Base-by-base conservation (phyloP, 2,888 invertebrate genomes). In the Clivina fossor region DNA sequence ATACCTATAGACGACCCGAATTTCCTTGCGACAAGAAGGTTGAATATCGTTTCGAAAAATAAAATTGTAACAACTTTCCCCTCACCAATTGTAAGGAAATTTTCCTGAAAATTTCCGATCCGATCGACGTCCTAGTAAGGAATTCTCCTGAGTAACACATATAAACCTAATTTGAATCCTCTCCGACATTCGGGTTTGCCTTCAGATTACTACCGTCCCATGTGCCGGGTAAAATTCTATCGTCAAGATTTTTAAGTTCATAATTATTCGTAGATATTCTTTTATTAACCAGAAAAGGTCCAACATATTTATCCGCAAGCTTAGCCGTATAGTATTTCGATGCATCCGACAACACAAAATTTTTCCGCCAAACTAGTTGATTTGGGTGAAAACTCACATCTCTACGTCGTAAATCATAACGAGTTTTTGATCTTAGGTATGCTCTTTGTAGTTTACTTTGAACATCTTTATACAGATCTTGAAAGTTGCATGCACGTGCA, bases 391-490 rank as follows among this genome's bases (percentile, higher is more conserved):
- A 56, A 4, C 9, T 8, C 8, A 50, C 15, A 2, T 28, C 18
- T 1, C 50, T 30, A 8, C 22, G 49, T 15, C 56, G 48, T 8
- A 56, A 19, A 40, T 56, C 38, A 22, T 56, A 56, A 15, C 35
- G 3, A 2, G 32, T 20, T 16, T 33, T 33, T 9, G 13, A 28
- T n/a, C 22, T 46, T 22, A 37, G 15, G 3, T 33, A 20, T 19
- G 55, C 47, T 47, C 38, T 46, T 13, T 24, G n/a, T 2, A 55
- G 9, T 20, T 16, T n/a, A 2, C 3, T 16, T 9, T n/a, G 15
- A 15, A 55, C 35, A 5, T 55, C 55, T 35, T 48, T 16, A 35
- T 47, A 55, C 2, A 55, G 18, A 4, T 54, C 11, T 26, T 2
- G 9, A 13, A 43, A 43, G 4, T 43, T n/a, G 22, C 20, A 22